Conservation (phyloP, 2,888 invertebrate genomes). For the Platycheirus rosarum region DNA sequence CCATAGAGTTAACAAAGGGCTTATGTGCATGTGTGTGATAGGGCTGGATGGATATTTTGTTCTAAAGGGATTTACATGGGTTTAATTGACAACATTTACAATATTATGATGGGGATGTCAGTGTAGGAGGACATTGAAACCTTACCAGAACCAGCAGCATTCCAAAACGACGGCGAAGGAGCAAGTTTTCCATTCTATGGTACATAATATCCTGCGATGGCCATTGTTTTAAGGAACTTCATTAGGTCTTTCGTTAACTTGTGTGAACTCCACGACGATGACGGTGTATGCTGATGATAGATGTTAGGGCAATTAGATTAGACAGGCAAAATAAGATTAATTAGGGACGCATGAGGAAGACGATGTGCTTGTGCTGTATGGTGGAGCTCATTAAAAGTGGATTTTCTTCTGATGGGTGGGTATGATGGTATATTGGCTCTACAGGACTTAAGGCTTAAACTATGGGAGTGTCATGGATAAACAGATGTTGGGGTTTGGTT, state of each 20-base stretch:
- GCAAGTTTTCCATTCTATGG: conserved; percentile 40
- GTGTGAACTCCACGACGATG: conserved; percentile 26
- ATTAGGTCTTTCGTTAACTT: conserved; percentile 55
- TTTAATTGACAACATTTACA: conserved; percentile 56
- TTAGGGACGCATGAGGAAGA: conserved; percentile 54
- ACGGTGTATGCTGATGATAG: conserved; percentile 51
- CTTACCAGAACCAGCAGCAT: neutral
- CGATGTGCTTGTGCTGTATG: conserved; percentile 28
- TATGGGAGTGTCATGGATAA: neutral
- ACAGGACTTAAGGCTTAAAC: conserved; percentile 14
- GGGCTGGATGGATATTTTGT: conserved; percentile 43
- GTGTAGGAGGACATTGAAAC: conserved; percentile 33
- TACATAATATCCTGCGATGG: conserved; percentile 31
- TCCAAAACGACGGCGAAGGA: conserved; percentile 15
- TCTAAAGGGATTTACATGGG: conserved; percentile 37
- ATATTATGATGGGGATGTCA: conserved; percentile 69
- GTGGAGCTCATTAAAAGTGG: conserved; percentile 61
- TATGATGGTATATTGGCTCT: neutral
- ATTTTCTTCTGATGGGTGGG: neutral
- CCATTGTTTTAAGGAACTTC: conserved; percentile 62
- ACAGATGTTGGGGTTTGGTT: too few species aligned
- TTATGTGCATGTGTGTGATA: neutral
- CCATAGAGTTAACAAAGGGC: neutral
- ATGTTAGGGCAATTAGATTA: conserved; percentile 68
- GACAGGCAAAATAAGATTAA: conserved; percentile 66